A percentile compares a stretch with the other conserved stretches of the same genome.
phyloP scores from a whole-genome alignment of 92 coral and sea anemone genomes.

The Galaxea fascicularis region DNA sequence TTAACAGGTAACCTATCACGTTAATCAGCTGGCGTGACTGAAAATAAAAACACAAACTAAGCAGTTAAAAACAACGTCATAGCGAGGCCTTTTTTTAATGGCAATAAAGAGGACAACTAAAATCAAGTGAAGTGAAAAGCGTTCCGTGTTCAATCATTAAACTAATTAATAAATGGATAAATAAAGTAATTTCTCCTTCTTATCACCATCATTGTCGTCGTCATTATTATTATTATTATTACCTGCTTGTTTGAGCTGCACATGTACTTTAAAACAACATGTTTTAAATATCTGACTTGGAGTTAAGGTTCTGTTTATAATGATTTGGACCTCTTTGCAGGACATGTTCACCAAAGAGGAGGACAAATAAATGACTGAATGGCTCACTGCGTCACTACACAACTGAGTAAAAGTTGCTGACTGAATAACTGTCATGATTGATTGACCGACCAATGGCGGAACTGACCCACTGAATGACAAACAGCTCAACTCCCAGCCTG shows the following conservation, averaged over 20 bases:
- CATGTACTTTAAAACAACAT: constrained; percentile 95
- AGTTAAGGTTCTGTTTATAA: constrained; percentile 54
- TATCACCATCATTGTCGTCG: background rate
- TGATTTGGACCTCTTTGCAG: background rate
- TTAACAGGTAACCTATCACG: constrained; percentile 88
- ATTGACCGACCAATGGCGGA: background rate
- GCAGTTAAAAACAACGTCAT: background rate
- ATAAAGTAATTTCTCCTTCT: too few species aligned
- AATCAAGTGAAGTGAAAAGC: background rate
- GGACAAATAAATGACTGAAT: background rate
- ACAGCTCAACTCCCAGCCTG: too few species aligned
- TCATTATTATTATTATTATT: constrained; percentile 1
- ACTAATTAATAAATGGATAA: too few species aligned
- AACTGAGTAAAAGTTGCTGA: background rate
- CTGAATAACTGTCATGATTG: background rate
- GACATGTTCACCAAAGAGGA: background rate
- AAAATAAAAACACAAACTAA: constrained; percentile 22
- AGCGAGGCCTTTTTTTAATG: background rate
- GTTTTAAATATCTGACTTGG: constrained; percentile 86
- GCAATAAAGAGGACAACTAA: background rate
- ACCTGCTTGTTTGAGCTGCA: constrained; percentile 98
- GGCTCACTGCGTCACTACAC: too few species aligned
- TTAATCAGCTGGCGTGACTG: constrained; percentile 96
- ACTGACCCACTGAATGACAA: background rate
- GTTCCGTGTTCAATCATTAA: background rate